Base-by-base conservation (phyloP, 2,888 invertebrate genomes). In the Lumbricus terrestris region DNA sequence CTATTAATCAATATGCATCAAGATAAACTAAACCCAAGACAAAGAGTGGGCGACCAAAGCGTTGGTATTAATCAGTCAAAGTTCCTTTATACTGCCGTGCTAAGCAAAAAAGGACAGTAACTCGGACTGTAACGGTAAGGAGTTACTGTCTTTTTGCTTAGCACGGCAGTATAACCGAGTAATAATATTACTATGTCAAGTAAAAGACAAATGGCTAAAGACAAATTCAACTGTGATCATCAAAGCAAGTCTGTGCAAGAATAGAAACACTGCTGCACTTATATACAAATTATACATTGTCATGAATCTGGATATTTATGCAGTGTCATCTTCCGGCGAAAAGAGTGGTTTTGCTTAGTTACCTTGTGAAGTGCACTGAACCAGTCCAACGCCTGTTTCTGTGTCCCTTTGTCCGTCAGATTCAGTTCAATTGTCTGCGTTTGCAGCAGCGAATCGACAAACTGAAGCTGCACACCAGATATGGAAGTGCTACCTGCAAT, bases 361-460 rank as follows among this genome's bases (percentile, higher is more conserved):
- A 85, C 85, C 85, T 85, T 85, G 20, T 85, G 85, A 35, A 85
- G 83, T 85, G 85, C 85, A 85, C 11, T 85, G 37, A 85, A 35
- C 85, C 85, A 85, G n/a, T 34, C 85, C 1, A 85, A 35, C 18
- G 85, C 35, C 34, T 85, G 34, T 18, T 85, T 37, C 85, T 85
- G 85, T 35, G 18, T 35, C 34, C 85, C 85, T 85, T 85, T 85
- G 0, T 85, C 85, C 18, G 35, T 85, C 37, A 85, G 37, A 23
- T 34, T 85, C 85, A 85, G 33, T 6, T 85, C 35, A 33, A 85
- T 85, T 16, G 34, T 85, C n/a, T 85, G 85, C 18, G 85, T 85
- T 85, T 85, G 85, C 85, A 85, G 37, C 16, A 85, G 85, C 20
- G 85, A 85, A 37, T 85, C 85, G 35, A 85, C 85, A 85, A 85